A percentile compares a stretch with the other conserved stretches of the same genome.
These are phyloP conservation scores for Anoplophora glabripennis DNA, from an alignment of 1,140 invertebrate species.

Conservation along the genomic window DNA sequence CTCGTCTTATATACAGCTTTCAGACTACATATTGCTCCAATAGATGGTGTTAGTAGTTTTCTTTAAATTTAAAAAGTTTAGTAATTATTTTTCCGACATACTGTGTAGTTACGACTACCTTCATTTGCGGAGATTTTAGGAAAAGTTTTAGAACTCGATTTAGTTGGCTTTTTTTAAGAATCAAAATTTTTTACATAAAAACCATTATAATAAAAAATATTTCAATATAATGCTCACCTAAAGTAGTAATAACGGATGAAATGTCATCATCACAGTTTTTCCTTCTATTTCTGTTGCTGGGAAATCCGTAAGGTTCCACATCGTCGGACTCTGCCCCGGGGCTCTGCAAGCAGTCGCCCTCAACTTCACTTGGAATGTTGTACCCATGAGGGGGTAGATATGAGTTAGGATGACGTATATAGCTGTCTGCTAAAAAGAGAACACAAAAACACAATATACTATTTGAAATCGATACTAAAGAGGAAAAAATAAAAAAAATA, in stretches of 20 bases:
- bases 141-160: too few relatives aligned
- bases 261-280: constrained; percentile 57
- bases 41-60: too few relatives aligned
- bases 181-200: too few relatives aligned
- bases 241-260: constrained; percentile 56
- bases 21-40: too few relatives aligned
- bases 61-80: too few relatives aligned
- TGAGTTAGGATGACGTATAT: constrained; percentile 78
- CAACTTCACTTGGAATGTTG: constrained; percentile 62
- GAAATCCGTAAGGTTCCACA: constrained; percentile 66
- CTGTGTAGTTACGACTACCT: too few relatives aligned
- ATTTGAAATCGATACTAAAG: not conserved
- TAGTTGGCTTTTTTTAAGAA: not conserved
- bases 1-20: too few relatives aligned
- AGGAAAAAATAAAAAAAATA: not conserved
- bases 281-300: constrained; percentile 58
- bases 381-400: constrained; percentile 71
- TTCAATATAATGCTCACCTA: constrained; percentile 41
- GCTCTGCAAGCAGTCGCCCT: constrained; percentile 47
- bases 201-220: not conserved
- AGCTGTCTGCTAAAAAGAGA: constrained; percentile 62
- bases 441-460: constrained; percentile 15
- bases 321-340: constrained; percentile 51
- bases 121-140: too few relatives aligned
- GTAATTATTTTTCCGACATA: too few relatives aligned